These are phyloP conservation scores for Stratiolaelaps scimitus DNA, from an alignment of 1,140 invertebrate species.

Conservation along the genomic window DNA sequence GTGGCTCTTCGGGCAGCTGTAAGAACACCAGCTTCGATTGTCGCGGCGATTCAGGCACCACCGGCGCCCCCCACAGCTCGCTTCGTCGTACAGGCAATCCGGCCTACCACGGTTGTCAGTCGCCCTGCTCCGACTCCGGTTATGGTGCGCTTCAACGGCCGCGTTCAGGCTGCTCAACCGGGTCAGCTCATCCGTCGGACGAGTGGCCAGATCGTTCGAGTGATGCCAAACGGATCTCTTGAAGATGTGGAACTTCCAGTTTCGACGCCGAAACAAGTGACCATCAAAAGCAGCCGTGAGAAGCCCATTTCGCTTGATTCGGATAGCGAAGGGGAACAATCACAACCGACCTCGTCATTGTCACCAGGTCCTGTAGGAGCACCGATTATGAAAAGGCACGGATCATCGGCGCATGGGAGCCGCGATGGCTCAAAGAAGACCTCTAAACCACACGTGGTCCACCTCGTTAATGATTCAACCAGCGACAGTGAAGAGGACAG, in stretches of 20 bases:
- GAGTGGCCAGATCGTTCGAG: conserved; percentile 3
- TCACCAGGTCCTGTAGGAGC: too few species aligned
- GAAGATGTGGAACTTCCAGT: background rate
- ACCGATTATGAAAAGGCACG: too few species aligned
- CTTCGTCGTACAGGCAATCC: background rate
- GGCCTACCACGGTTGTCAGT: too few species aligned
- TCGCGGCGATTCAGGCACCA: background rate
- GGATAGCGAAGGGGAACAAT: background rate
- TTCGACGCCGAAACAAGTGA: background rate
- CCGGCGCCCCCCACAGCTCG: too few species aligned
- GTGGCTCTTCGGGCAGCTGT: background rate
- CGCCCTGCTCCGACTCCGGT: background rate
- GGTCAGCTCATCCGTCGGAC: conserved; percentile 17
- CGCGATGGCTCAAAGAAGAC: too few species aligned
- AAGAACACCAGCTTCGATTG: background rate
- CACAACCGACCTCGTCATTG: too few species aligned
- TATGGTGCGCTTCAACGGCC: background rate
- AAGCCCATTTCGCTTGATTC: conserved; percentile 12
- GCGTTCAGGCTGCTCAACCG: background rate
- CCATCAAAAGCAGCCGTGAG: background rate
- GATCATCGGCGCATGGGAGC: too few species aligned
- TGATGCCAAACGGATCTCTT: background rate
- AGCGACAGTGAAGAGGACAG: too few species aligned
- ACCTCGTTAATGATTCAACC: too few species aligned
- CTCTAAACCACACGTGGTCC: too few species aligned